Evolutionary conservation across 2,113 vertebrate species (phyloP).

Genomic region (Nicator chloris): DNA sequence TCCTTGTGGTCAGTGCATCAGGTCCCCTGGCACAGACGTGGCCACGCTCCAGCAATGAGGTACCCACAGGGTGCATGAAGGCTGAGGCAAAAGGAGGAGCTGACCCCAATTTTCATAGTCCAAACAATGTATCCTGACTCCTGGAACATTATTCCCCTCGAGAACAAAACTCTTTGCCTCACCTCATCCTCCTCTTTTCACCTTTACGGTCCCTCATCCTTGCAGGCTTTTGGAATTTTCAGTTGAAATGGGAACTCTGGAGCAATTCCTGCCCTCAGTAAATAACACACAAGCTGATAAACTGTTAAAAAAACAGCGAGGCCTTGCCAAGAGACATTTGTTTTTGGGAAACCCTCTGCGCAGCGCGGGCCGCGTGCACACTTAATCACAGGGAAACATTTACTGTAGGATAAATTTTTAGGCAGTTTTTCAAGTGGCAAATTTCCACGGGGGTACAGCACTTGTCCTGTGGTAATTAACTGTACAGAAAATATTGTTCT

Average conservation of each 20-base stretch:
- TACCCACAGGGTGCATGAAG: neutral
- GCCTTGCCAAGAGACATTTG: constrained; percentile 50
- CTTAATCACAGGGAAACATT: constrained; percentile 55
- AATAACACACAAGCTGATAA: constrained; percentile 46
- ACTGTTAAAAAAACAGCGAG: constrained; percentile 21
- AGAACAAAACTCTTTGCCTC: neutral
- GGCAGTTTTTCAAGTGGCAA: constrained; percentile 57
- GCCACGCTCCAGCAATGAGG: neutral
- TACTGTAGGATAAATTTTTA: constrained; percentile 52
- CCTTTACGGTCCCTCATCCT: neutral
- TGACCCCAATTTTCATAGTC: neutral
- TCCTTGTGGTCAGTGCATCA: neutral
- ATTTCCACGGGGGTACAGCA: constrained; percentile 48
- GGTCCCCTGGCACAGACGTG: neutral
- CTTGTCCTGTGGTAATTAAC: constrained; percentile 58
- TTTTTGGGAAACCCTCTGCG: constrained; percentile 10
- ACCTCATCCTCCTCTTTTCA: neutral
- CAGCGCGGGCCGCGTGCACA: neutral
- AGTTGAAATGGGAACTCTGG: neutral
- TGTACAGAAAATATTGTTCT: constrained; percentile 57
- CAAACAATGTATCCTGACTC: neutral
- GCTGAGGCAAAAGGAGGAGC: neutral
- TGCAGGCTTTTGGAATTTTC: neutral
- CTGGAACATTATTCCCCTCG: neutral
- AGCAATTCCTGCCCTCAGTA: neutral